Evolutionary conservation across 2,797 vertebrate species (phyloP).

Genomic region (Sylvia borin): DNA sequence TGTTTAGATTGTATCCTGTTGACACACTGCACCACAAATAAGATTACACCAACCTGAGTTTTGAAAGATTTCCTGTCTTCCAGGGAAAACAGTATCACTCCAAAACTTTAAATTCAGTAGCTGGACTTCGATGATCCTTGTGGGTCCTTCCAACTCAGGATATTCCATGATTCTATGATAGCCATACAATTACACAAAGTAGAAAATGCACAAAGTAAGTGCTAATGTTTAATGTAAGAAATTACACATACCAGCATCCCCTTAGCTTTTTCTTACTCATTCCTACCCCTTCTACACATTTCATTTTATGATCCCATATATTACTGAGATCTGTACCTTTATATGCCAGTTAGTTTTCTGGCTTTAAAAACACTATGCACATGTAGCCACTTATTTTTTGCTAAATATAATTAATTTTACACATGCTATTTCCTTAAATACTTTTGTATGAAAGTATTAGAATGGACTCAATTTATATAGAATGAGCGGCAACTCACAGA

Average conservation of each 20-base stretch:
- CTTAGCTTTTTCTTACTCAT: background rate
- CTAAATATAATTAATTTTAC: background rate
- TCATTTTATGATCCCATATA: background rate
- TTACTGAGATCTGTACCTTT: background rate
- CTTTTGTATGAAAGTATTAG: background rate
- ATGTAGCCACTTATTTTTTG: background rate
- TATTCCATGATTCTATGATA: background rate
- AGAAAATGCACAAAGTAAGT: background rate
- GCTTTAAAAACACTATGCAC: background rate
- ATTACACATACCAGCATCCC: background rate
- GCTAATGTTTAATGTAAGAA: background rate
- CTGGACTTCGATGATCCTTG: fast-evolving
- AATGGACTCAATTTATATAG: background rate
- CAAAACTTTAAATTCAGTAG: background rate
- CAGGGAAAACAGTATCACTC: background rate
- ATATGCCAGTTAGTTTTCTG: background rate
- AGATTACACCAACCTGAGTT: background rate
- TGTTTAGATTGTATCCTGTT: background rate
- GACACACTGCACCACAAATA: background rate
- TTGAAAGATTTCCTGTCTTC: background rate
- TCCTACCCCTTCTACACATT: background rate
- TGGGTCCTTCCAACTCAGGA: background rate
- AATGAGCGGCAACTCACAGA: background rate
- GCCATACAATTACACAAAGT: background rate
- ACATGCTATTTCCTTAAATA: background rate